Evolutionary conservation across 1,140 invertebrate species (phyloP), one percentile per base, ranked within the genome.

Genomic region (Orchesella cincta): DNA sequence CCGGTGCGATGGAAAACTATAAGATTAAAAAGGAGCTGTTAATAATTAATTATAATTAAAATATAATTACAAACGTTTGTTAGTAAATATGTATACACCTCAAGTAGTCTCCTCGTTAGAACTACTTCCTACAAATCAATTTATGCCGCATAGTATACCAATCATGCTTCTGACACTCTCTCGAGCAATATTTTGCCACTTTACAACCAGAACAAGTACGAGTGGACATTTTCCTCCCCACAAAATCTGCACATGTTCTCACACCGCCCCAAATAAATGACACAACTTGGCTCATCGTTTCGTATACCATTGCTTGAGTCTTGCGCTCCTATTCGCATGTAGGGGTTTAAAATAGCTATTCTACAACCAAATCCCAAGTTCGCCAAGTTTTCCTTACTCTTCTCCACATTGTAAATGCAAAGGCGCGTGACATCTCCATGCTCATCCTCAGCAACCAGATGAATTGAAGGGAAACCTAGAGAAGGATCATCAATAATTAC

Each of bases 121-220:
- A n/a, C n/a, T n/a, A n/a, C n/a, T n/a, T n/a, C 23, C 3, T 26
- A 57, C 62, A 67, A 23, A 67, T 67, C 23, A 31, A 31, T 31
- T 67, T 67, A 23, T 67, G 62, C 2, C 23, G 5, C 12, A 67
- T 12, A 29, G 2, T 14, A 31, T 67, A 5, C 62, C 62, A 67
- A 33, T 67, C 62, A 14, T 2, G 1, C 8, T 1, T 33, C n/a
- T 67, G 62, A 67, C 62, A 67, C 31, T 67, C 62, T 33, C 31
- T 67, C 28, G 62, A 67, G 23, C 62, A 67, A 67, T 67, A 67
- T 23, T 67, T 67, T 3, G 62, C 62, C 29, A 29, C 2, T n/a
- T 67, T 67, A 23, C 62, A 67, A 14, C n/a, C 33, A 16, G 62
- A 29, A 33, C 62, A 67, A 8, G 26, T 67, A 14, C 33, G n/a